Base-by-base conservation (phyloP, 2,797 vertebrate genomes). In the Numenius phaeopus region DNA sequence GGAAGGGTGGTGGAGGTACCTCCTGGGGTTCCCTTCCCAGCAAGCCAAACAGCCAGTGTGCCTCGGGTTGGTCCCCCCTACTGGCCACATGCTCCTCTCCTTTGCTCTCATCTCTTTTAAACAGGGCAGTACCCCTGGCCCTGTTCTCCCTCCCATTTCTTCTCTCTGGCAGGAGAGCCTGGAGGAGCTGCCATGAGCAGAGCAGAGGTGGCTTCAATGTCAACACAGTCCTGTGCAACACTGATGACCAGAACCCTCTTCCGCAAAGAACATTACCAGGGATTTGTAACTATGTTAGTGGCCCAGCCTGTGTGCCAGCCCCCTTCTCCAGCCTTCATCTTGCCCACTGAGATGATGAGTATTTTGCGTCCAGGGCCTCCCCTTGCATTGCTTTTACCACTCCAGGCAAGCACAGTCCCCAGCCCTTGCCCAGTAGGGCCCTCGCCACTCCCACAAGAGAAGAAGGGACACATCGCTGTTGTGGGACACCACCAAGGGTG, bases 51-150 rank as follows among this genome's bases (percentile, higher is more conserved):
- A 67, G 32, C 32, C 58, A 52, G 11, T 0, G 5, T 37, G 61
- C 40, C 18, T 92, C 1, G 0, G n/a, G 5, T 11, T 32, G 42
- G 22, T 82, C 1, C 19, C 20, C 23, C 18, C 1, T n/a, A 11
- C 8, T 32, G n/a, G 17, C 49, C 42, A 23, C 1, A 2, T 3
- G 5, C 14, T 58, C 50, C 49, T 61, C 40, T 65, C n/a, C 71
- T 82, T 52, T 17, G 7, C 11, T 12, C 17, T 61, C 26, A 16
- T 20, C 15, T 64, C 55, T 34, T 42, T 50, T 1, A 1, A 19
- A 26, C 49, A 27, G 30, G 22, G 44, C 64, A 57, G 64, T 39
- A 46, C 14, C 70, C 11, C 27, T 55, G n/a, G n/a, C 23, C 23
- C 11, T 65, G 42, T 22, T 65, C 42, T 39, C 18, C 19, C 26